Conservation (phyloP, 2,888 invertebrate genomes). For the Leucozona laternaria region DNA sequence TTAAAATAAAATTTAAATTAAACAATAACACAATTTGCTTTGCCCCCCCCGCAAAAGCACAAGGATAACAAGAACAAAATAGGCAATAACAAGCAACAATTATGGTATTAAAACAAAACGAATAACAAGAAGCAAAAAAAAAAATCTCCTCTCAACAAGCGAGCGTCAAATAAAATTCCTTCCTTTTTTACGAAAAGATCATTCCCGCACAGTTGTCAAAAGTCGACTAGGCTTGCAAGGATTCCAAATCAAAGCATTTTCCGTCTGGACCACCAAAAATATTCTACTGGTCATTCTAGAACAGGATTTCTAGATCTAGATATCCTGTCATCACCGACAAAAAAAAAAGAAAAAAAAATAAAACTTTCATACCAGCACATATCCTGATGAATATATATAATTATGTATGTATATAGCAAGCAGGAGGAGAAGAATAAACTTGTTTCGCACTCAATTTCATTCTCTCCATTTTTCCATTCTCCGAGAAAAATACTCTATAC, state of each 20-base stretch:
- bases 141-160: conserved; percentile 69
- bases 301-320: conserved; percentile 60
- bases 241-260: conserved; percentile 60
- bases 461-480: conserved; percentile 16
- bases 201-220: conserved; percentile 74
- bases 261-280: conserved; percentile 10
- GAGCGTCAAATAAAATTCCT: conserved; percentile 49
- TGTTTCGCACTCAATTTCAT: conserved; percentile 52
- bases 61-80: conserved; percentile 51
- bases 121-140: conserved; percentile 42
- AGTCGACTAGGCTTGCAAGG: conserved; percentile 67
- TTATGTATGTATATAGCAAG: neutral
- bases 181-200: conserved; percentile 59
- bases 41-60: conserved; percentile 42
- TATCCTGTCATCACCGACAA: conserved; percentile 62
- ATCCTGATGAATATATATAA: conserved; percentile 1
- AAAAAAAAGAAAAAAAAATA: conserved; percentile 2
- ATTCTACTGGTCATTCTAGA: conserved; percentile 55
- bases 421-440: conserved; percentile 46
- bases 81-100: conserved; percentile 27
- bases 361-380: conserved; percentile 40
- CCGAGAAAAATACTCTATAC: conserved; percentile 6
- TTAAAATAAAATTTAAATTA: conserved; percentile 18
- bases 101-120: conserved; percentile 8
- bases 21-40: conserved; percentile 47